Percentiles rank a stretch among this genome's conserved stretches.
Evolutionary conservation across 2,888 invertebrate genomes (phyloP).

Genomic region (Nephrocerus scutellatus): DNA sequence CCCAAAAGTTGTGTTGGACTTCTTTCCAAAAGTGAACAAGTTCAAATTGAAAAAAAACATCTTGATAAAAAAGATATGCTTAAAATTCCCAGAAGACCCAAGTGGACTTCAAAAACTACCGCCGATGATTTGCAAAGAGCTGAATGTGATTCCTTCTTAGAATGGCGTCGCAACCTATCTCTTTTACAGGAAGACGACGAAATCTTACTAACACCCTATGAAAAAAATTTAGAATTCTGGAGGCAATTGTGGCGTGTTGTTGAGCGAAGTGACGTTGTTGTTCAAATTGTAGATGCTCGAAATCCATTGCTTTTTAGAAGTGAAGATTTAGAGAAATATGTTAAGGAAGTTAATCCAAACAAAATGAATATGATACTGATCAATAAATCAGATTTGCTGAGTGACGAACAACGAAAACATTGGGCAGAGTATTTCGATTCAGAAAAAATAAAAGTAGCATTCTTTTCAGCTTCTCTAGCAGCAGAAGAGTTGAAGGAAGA

Average conservation of each 20-base stretch:
- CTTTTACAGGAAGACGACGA: slow-evolving; percentile 70
- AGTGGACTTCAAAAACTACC: slow-evolving; percentile 68
- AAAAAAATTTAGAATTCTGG: slow-evolving; percentile 97
- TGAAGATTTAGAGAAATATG: slow-evolving; percentile 83
- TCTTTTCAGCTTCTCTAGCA: slow-evolving; percentile 79
- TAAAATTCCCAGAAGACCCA: slow-evolving; percentile 80
- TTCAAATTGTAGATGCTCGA: slow-evolving; percentile 93
- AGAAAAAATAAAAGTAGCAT: slow-evolving; percentile 66
- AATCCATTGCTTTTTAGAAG: slow-evolving; percentile 92
- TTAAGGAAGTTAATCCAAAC: slow-evolving; percentile 62
- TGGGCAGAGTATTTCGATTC: slow-evolving; percentile 83
- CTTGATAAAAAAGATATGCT: slow-evolving; percentile 56
- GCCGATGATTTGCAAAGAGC: slow-evolving; percentile 70
- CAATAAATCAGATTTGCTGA: slow-evolving; percentile 94
- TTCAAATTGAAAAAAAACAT: slow-evolving; percentile 51
- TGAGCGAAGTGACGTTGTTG: slow-evolving; percentile 88
- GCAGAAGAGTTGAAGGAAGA: slow-evolving; percentile 49
- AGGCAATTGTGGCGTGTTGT: slow-evolving; percentile 96
- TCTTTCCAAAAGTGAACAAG: slow-evolving; percentile 55
- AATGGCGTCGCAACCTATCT: slow-evolving; percentile 83
- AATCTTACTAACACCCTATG: slow-evolving; percentile 88
- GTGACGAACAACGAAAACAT: slow-evolving; percentile 64
- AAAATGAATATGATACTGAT: slow-evolving; percentile 79
- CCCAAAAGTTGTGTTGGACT: slow-evolving; percentile 55
- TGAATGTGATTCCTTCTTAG: slow-evolving; percentile 78